Base-by-base conservation (phyloP, 2,797 vertebrate species). In the Pyrocephalus nanus region DNA sequence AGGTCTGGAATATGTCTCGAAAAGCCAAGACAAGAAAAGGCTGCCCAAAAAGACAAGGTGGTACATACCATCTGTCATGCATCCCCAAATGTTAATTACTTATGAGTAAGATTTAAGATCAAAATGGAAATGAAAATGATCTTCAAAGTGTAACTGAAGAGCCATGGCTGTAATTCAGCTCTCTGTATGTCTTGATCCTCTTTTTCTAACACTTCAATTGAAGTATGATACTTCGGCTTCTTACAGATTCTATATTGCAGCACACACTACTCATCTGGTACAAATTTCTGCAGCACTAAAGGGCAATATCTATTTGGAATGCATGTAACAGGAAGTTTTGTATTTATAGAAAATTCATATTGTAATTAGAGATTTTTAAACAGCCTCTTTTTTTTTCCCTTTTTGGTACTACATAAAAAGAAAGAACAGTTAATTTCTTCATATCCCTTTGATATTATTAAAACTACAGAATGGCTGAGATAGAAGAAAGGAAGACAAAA, bases 21-120 rank as follows among this genome's bases (percentile, higher is more conserved):
- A 94, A 93, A 93, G 66, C 55, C 84, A 92, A 97, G 85, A 80
- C 55, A 91, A 73, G 90, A 91, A 90, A 80, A 89, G 79, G 55
- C 72, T 95, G 85, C 76, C 94, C 91, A 62, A 78, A 96, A 93
- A 90, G 93, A 88, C 93, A 95, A 95, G 94, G 94, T 96, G 80
- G 95, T 82, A 75, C 29, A 43, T 78, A 47, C 86, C 95, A 95
- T 96, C 95, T 96, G 91, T 86, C 91, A 92, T 27, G 20, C 91
- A 93, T 89, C 55, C 76, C 74, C 82, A 95, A 93, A 96, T 94
- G 93, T 95, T 96, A 96, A 95, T 96, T 94, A 88, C 92, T 94
- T 93, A 66, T 81, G 70, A 95, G 48, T 81, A 83, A 92, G 87
- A 88, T 80, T 86, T 78, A 88, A 88, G 79, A 94, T 94, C 91